Percentiles rank a stretch among this genome's conserved stretches.
phyloP scores from a whole-genome alignment of 2,888 invertebrate genomes.

The Strigamia crassipes region DNA sequence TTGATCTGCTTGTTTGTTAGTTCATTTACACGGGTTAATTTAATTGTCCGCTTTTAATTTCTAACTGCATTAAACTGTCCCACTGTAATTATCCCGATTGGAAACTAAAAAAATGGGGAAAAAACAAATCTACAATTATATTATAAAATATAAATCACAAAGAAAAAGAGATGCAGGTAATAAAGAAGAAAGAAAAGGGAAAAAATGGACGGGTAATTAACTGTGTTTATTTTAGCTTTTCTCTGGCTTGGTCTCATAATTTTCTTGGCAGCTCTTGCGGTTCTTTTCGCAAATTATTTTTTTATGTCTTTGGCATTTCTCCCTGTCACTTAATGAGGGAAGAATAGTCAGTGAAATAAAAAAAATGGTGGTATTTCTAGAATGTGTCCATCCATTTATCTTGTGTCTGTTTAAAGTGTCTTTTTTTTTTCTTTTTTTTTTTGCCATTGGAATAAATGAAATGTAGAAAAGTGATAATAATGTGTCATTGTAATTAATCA shows the following conservation, averaged over 20 bases:
- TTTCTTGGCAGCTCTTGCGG: conserved; percentile 28
- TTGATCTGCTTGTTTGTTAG: conserved; percentile 22
- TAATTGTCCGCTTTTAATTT: conserved; percentile 31
- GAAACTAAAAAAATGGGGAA: neutral
- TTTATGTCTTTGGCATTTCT: conserved; percentile 20
- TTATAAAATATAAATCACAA: neutral
- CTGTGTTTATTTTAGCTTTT: conserved; percentile 31
- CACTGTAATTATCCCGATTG: conserved; percentile 15
- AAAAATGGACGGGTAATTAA: conserved; percentile 17
- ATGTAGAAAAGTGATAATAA: neutral
- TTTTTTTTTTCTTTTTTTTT: neutral
- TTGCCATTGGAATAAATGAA: neutral
- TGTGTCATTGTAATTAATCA: neutral
- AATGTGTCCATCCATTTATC: conserved; percentile 33
- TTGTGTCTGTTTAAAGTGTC: neutral
- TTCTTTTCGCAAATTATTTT: neutral
- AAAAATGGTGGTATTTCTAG: conserved; percentile 17
- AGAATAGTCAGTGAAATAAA: conserved; percentile 19
- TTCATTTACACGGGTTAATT: conserved; percentile 24
- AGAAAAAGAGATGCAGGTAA: neutral
- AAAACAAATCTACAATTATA: neutral
- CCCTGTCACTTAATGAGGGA: conserved; percentile 33
- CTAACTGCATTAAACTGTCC: conserved; percentile 28
- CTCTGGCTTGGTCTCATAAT: conserved; percentile 3
- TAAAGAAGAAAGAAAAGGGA: neutral